Base-by-base conservation (phyloP, 2,113 vertebrate species). In the Nanorana parkeri region DNA sequence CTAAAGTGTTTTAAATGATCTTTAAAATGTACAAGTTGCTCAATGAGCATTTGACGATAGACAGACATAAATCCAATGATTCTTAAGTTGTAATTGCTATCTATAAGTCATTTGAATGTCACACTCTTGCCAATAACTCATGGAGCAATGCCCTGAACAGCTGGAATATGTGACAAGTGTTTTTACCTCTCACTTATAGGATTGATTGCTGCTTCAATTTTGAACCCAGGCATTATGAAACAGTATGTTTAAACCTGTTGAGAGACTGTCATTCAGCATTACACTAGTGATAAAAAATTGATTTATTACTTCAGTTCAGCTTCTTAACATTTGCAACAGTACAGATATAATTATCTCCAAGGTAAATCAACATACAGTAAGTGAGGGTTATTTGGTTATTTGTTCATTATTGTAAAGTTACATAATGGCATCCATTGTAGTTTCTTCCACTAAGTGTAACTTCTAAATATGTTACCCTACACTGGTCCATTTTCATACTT, bases 171-270 rank as follows among this genome's bases (percentile, higher is more conserved):
- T 71, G 67, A 72, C 78, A 80, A 80, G 56, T 24, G 36, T 61
- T 80, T n/a, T 80, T 56, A 80, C 78, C 78, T 72, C 68, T 80
- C 68, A 52, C 67, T 80, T 80, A 52, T 72, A 63, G 67, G 36
- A 80, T 80, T 80, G 41, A 80, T 80, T 80, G 11, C 78, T 71
- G n/a, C 29, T 63, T 72, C 21, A 71, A 80, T 71, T 23, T 71
- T 71, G 21, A 80, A 52, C 15, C 54, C 29, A 68, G 28, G 66
- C 77, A 80, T 72, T 5, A 80, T 63, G 28, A 36, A 72, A 72
- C 67, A 71, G 67, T 63, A 80, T 80, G 58, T 47, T 26, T 8
- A 80, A 80, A 55, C 21, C 23, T 72, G 55, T 80, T 60, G 6
- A 23, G 36, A 56, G 21, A 16, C 13, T 24, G 66, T 17, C 4